Base-by-base conservation (phyloP, 1,140 invertebrate species). In the Callitettix versicolor region DNA sequence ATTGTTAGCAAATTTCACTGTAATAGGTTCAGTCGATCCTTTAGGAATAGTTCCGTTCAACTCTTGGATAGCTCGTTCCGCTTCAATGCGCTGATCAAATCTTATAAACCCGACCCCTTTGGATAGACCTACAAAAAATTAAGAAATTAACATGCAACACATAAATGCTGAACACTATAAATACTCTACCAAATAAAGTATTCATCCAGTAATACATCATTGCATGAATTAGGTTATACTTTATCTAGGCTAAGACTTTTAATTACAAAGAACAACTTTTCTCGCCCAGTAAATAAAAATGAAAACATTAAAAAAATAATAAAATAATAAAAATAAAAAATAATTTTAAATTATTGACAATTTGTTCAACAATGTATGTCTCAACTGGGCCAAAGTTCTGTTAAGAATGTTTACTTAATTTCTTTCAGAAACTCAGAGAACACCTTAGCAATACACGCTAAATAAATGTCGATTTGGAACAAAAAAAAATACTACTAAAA, bases 101-200 rank as follows among this genome's bases (percentile, higher is more conserved):
- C 96, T 82, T 65, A 99, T 98, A 75, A 99, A 99, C 44, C 96
- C 96, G 58, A 99, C 96, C 57, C 96, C 96, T 78, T 98, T 98
- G 49, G 95, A 98, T 49, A 62, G 44, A 56, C 61, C 58, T 62
- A 46, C 17, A 62, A 60, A 36, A 22, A 17, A 26, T 22, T 20
- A 36, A 54, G n/a, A n/a, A n/a, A n/a, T n/a, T n/a, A 52, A 43
- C 15, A 51, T 2, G 30, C 20, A 50, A 40, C 38, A 20, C 12
- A 52, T 15, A 18, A 9, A 30, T n/a, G 12, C 15, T 6, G 18
- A 14, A n/a, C n/a, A 26, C 14, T 14, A 51, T 26, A 14, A 41
- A 52, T 30, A 30, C 26, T 4, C 9, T 30, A 4, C 26, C 26
- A 30, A 4, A 9, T 9, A 4, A 30, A 30, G 9, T 3, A 30